A percentile compares a stretch with the other conserved stretches of the same genome.
phyloP scores from a whole-genome alignment of 2,797 vertebrate genomes.

The Remorina albescens region DNA sequence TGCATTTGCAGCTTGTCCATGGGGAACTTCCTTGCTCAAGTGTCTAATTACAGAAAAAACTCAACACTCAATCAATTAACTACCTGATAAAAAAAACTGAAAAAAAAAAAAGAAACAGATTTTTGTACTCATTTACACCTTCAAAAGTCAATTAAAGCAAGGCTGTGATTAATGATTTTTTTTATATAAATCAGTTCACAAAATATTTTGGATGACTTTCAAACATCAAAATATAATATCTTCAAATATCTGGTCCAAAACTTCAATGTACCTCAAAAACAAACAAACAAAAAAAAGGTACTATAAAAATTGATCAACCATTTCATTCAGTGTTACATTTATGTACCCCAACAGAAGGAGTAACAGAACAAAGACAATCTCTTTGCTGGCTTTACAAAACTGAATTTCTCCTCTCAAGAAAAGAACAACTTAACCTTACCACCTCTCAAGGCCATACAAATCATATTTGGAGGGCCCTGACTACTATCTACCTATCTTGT shows the following conservation, averaged over 20 bases:
- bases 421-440: neutral
- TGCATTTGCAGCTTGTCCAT: neutral
- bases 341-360: neutral
- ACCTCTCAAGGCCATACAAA: constrained; percentile 32
- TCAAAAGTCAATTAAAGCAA: too few relatives aligned
- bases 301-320: neutral
- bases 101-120: neutral
- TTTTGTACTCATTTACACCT: neutral
- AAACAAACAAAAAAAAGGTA: too few relatives aligned
- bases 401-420: neutral
- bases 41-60: neutral
- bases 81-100: neutral
- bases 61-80: neutral
- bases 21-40: neutral
- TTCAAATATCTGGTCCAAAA: too few relatives aligned
- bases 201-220: neutral
- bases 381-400: neutral
- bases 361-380: too few relatives aligned
- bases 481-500: constrained; percentile 13
- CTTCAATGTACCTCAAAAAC: too few relatives aligned
- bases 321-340: neutral
- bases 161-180: neutral
- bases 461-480: constrained; percentile 22
- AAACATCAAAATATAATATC: neutral
- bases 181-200: neutral